These are phyloP conservation scores for Drosophila kanapiae DNA, from an alignment of 1,140 invertebrate genomes.

Conservation along the genomic window DNA sequence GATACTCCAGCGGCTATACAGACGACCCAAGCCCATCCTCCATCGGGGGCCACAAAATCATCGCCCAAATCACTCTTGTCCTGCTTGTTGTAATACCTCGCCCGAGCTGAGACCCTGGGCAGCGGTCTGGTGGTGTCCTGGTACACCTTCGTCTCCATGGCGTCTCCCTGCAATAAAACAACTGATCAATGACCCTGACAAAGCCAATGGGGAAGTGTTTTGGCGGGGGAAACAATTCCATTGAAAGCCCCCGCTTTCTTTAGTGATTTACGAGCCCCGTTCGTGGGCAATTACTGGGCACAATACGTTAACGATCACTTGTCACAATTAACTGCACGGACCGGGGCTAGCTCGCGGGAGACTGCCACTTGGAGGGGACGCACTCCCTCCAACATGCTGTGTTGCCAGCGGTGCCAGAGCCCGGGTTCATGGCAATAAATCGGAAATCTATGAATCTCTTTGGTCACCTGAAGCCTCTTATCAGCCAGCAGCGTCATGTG, in stretches of 20 bases:
- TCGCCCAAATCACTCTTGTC: conserved; percentile 81
- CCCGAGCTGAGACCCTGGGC: neutral
- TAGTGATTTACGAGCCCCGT: conserved; percentile 32
- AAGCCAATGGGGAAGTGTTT: neutral
- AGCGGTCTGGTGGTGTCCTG: conserved; percentile 68
- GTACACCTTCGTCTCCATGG: conserved; percentile 62
- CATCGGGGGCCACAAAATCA: conserved; percentile 82
- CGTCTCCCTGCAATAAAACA: neutral
- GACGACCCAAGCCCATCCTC: conserved; percentile 83
- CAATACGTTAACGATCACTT: conserved; percentile 43
- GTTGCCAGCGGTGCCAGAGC: conserved; percentile 5
- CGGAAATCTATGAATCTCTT: conserved; percentile 3
- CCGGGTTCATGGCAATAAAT: conserved; percentile 9
- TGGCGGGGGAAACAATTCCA: conserved; percentile 9
- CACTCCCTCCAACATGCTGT: neutral
- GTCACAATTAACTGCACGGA: conserved; percentile 37
- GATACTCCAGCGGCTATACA: conserved; percentile 80
- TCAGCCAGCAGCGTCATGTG: conserved; percentile 7
- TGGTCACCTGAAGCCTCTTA: conserved; percentile 8
- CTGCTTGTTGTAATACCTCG: conserved; percentile 59
- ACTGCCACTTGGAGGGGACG: conserved; percentile 2
- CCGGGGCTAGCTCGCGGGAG: neutral
- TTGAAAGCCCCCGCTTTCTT: neutral
- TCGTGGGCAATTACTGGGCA: conserved; percentile 33
- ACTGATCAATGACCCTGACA: neutral